These are phyloP conservation scores for Cydia strobilella DNA, from an alignment of 1,140 invertebrate species.

Conservation along the genomic window DNA sequence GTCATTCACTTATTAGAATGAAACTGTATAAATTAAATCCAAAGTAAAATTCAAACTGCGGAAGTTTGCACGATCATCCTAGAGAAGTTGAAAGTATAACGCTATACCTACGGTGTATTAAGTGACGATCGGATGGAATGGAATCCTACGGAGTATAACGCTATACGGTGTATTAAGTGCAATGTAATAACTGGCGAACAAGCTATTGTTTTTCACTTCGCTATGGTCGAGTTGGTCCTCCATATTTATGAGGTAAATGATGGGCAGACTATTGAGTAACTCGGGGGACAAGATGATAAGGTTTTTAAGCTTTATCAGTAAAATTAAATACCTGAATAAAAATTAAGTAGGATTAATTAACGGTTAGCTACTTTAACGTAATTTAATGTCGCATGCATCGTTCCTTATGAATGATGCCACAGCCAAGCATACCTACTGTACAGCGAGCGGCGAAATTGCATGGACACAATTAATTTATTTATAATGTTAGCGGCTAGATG, in stretches of 20 bases:
- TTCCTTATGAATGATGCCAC: too few species aligned
- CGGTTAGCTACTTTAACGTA: too few species aligned
- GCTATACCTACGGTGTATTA: slow-evolving; percentile 18
- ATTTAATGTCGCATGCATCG: too few species aligned
- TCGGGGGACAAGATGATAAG: slow-evolving; percentile 4
- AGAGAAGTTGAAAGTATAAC: slow-evolving; percentile 11
- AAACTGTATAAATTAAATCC: background rate
- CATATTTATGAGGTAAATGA: slow-evolving; percentile 18
- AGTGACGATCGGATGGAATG: background rate
- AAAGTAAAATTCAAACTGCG: background rate
- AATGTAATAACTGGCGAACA: slow-evolving; percentile 41
- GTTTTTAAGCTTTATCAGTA: background rate
- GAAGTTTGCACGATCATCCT: slow-evolving; percentile 1
- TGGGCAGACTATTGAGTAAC: background rate
- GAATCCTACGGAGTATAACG: background rate
- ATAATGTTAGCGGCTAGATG: too few species aligned
- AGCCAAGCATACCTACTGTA: too few species aligned
- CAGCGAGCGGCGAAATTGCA: too few species aligned
- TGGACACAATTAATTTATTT: too few species aligned
- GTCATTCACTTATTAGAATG: too few species aligned
- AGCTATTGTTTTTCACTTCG: slow-evolving; percentile 45
- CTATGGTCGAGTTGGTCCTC: slow-evolving; percentile 28
- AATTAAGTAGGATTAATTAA: background rate
- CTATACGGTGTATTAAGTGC: slow-evolving; percentile 16
- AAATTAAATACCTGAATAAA: background rate